phyloP scores from a whole-genome alignment of 2,888 invertebrate genomes.

The Agrypnus murinus region DNA sequence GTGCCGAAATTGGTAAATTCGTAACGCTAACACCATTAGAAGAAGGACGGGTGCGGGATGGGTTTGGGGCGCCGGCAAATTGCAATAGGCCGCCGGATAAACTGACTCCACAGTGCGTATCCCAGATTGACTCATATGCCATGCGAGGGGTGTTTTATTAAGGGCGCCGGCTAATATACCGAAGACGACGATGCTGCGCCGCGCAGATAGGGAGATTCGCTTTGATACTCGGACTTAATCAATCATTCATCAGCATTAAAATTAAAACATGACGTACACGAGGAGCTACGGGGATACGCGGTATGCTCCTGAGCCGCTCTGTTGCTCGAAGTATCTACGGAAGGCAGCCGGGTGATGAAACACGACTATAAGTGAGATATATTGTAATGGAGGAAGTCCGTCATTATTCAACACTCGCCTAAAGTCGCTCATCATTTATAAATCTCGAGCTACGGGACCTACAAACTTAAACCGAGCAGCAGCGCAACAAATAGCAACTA shows the following conservation, averaged over 20 bases:
- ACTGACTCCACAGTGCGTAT: conserved; percentile 71
- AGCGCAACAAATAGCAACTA: conserved; percentile 55
- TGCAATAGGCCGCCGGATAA: conserved; percentile 70
- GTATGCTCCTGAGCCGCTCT: conserved; percentile 1
- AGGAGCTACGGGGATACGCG: conserved; percentile 47
- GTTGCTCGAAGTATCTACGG: conserved; percentile 59
- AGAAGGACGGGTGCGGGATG: conserved; percentile 48
- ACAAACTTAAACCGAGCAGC: conserved; percentile 53
- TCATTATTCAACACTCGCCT: conserved; percentile 67
- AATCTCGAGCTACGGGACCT: conserved; percentile 54
- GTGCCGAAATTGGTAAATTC: conserved; percentile 73
- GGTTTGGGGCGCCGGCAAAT: conserved; percentile 62
- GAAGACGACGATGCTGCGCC: conserved; percentile 51
- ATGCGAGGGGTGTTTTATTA: conserved; percentile 62
- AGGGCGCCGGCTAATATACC: conserved; percentile 63
- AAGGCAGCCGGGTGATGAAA: conserved; percentile 66
- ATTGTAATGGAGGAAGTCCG: conserved; percentile 68
- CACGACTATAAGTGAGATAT: conserved; percentile 69
- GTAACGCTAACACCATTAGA: conserved; percentile 72
- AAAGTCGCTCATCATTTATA: conserved; percentile 64
- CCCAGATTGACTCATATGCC: conserved; percentile 70
- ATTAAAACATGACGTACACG: conserved; percentile 60
- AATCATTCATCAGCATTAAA: conserved; percentile 66
- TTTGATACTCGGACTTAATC: conserved; percentile 60
- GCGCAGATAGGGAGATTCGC: conserved; percentile 54